These are phyloP conservation scores for Peromyscus eremicus DNA, from an alignment of 2,797 vertebrate species.

Conservation along the genomic window DNA sequence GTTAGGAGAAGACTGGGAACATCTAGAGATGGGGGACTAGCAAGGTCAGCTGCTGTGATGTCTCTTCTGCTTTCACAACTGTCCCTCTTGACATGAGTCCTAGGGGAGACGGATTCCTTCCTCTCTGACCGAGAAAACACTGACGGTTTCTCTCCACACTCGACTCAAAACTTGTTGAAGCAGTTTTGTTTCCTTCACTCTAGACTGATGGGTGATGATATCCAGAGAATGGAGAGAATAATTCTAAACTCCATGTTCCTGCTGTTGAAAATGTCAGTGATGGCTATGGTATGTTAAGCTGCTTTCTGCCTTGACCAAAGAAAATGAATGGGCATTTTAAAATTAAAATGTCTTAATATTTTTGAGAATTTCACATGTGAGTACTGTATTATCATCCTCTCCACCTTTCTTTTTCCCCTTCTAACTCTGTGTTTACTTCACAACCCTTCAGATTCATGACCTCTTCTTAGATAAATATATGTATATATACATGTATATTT, in stretches of 20 bases:
- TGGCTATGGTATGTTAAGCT: not conserved
- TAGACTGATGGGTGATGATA: not conserved
- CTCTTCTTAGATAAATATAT: not conserved
- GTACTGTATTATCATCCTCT: not conserved
- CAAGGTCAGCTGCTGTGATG: not conserved
- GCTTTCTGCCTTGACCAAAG: not conserved
- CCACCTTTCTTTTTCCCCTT: not conserved
- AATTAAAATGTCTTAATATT: not conserved
- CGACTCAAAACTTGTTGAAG: not conserved
- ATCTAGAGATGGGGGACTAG: not conserved
- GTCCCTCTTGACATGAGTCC: not conserved
- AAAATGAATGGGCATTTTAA: conserved; percentile 7
- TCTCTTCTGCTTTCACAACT: not conserved
- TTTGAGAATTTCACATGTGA: not conserved
- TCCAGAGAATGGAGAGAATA: not conserved
- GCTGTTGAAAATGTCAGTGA: not conserved
- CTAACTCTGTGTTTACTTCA: not conserved
- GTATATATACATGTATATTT: no score
- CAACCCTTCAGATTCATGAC: not conserved
- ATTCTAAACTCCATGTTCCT: not conserved
- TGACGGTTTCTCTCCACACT: not conserved
- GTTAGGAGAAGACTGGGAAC: not conserved
- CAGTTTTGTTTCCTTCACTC: not conserved
- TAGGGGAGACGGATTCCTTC: conserved; percentile 45
- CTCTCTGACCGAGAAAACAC: not conserved